These are phyloP conservation scores for Parazoanthus atlanticus DNA, from an alignment of 92 coral and sea anemone species.

Conservation along the genomic window DNA sequence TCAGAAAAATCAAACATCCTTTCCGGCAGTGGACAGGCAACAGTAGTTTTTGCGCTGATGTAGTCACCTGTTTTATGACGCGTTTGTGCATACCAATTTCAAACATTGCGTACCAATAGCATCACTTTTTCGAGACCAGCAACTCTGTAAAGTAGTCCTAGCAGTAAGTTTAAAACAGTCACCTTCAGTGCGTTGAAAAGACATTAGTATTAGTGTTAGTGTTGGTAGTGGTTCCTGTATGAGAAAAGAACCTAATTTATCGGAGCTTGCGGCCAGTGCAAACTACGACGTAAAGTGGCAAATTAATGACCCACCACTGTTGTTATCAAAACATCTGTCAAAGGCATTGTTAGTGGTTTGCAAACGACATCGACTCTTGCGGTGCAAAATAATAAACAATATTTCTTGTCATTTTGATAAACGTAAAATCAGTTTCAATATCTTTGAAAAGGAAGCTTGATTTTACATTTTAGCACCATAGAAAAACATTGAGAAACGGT, in stretches of 20 bases:
- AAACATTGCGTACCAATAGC: neutral
- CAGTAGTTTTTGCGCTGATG: neutral
- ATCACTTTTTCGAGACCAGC: neutral
- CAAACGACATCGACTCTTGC: neutral
- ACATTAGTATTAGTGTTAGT: no score
- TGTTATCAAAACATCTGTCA: conserved; percentile 4
- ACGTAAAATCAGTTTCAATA: neutral
- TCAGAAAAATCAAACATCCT: neutral
- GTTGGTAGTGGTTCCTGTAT: neutral
- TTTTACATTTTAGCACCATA: no score
- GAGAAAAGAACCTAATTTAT: neutral
- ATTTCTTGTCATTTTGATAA: neutral
- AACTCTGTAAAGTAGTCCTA: neutral
- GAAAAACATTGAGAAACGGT: neutral
- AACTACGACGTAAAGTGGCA: neutral
- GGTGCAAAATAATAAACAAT: neutral
- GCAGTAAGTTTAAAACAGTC: neutral
- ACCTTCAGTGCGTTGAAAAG: neutral
- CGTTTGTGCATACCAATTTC: neutral
- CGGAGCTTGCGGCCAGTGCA: neutral
- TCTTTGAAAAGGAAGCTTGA: neutral
- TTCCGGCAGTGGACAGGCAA: neutral
- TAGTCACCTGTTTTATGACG: neutral
- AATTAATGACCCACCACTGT: neutral
- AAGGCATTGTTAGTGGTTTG: conserved; percentile 25